phyloP scores from a whole-genome alignment of 2,888 invertebrate genomes.

The Hedya salicella region DNA sequence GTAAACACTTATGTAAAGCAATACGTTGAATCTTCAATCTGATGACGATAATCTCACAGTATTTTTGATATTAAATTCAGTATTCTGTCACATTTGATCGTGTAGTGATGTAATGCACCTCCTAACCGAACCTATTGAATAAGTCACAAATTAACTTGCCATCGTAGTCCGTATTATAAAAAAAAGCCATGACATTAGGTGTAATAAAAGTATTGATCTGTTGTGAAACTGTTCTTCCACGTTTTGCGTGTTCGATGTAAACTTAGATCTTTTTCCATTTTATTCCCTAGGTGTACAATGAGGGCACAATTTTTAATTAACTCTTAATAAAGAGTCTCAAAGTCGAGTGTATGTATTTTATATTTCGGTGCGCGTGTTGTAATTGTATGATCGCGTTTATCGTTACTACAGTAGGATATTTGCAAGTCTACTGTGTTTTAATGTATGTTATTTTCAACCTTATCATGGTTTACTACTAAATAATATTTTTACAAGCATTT shows the following conservation, averaged over 20 bases:
- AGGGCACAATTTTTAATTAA: slow-evolving; percentile 9
- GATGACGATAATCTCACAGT: slow-evolving; percentile 22
- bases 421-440: no score
- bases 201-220: slow-evolving; percentile 21
- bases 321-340: neutral
- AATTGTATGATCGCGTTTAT: neutral
- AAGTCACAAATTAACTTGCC: slow-evolving; percentile 28
- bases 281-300: neutral
- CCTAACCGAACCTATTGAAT: slow-evolving; percentile 6
- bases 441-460: no score
- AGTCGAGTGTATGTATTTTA: neutral
- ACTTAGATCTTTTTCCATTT: neutral
- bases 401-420: neutral
- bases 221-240: slow-evolving; percentile 39
- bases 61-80: slow-evolving; percentile 40
- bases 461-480: no score
- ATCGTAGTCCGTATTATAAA: slow-evolving; percentile 25
- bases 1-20: slow-evolving; percentile 1
- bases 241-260: slow-evolving; percentile 5
- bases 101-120: slow-evolving; percentile 6
- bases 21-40: slow-evolving; percentile 13
- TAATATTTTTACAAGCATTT: no score
- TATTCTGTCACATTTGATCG: neutral
- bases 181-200: slow-evolving; percentile 30
- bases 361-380: neutral